Evolutionary conservation across 2,797 vertebrate genomes (phyloP), one percentile per base, ranked within the genome.

Genomic region (Microctenopoma lineatum): DNA sequence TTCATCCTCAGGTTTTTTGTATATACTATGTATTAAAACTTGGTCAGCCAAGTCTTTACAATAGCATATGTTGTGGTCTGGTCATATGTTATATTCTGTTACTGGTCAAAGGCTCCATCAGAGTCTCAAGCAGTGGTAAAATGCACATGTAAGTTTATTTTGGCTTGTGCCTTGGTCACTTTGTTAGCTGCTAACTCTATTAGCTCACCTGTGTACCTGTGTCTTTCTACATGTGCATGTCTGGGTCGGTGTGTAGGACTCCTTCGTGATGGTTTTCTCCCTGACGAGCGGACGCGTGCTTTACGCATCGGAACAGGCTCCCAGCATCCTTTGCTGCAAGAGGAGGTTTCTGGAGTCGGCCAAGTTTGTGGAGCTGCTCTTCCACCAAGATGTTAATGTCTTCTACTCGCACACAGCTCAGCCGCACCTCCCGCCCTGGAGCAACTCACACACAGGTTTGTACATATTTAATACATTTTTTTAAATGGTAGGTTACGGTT

Each of bases 301-400:
- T 46, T 93, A 95, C 3, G 64, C 95, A 0, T 98, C 96, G 0
- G 95, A 97, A 84, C 96, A 96, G 86, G 95, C 96, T 51, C 73
- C 94, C 73, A 94, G 85, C 42, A 94, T 96, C 72, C 91, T 97
- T 27, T 94, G 93, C 81, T 95, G 93, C 83, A 95, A 95, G 91
- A 94, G 94, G 85, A 95, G 93, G 79, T 88, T 93, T 72, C 82
- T 97, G 87, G 92, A 92, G 66, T 95, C 96, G 0, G 94, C 89
- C 5, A 94, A 92, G 58, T 97, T 98, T 41, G 95, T 95, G 7
- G 95, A 97, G 83, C 88, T 97, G 70, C 94, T 98, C 15, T 95
- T 94, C 62, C 96, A 96, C 79, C 94, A 95, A 81, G 97, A 98
- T 5, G 92, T 96, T 66, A 94, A 95, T 1, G 94, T 96, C 66